phyloP scores from a whole-genome alignment of 2,113 vertebrate genomes.

The Nannospalax galili region DNA sequence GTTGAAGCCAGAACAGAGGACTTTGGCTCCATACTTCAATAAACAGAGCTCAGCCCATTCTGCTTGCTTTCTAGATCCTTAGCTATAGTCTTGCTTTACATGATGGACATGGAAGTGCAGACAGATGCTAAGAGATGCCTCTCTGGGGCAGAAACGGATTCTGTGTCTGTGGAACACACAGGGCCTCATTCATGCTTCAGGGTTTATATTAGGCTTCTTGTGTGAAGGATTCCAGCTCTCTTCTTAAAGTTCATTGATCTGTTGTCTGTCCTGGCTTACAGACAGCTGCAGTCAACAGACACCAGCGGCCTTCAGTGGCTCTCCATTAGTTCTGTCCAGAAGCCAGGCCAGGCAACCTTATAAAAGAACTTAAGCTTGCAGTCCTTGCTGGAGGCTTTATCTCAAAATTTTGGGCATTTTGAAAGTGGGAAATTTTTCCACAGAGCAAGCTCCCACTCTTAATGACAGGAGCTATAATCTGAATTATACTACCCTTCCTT shows the following conservation, averaged over 20 bases:
- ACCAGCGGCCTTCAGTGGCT: background rate
- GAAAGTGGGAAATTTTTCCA: background rate
- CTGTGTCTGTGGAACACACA: background rate
- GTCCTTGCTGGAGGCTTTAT: accelerated
- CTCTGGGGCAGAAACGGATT: no score
- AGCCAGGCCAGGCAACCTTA: background rate
- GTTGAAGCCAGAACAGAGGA: background rate
- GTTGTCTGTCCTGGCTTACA: background rate
- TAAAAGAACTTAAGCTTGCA: background rate
- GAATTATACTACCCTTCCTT: no score
- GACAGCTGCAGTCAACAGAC: background rate
- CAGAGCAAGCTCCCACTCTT: background rate
- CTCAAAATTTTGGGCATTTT: background rate
- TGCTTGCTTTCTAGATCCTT: background rate
- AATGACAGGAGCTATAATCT: background rate
- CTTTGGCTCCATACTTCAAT: accelerated
- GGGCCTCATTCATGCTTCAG: background rate
- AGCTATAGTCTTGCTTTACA: background rate
- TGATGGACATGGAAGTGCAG: accelerated
- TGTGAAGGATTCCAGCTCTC: background rate
- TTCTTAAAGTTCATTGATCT: background rate
- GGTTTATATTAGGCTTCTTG: background rate
- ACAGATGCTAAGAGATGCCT: background rate
- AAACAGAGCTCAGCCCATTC: background rate
- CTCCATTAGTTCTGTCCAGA: background rate